Evolutionary conservation across 2,113 vertebrate genomes (phyloP).

Genomic region (Eulacestoma nigropectus): DNA sequence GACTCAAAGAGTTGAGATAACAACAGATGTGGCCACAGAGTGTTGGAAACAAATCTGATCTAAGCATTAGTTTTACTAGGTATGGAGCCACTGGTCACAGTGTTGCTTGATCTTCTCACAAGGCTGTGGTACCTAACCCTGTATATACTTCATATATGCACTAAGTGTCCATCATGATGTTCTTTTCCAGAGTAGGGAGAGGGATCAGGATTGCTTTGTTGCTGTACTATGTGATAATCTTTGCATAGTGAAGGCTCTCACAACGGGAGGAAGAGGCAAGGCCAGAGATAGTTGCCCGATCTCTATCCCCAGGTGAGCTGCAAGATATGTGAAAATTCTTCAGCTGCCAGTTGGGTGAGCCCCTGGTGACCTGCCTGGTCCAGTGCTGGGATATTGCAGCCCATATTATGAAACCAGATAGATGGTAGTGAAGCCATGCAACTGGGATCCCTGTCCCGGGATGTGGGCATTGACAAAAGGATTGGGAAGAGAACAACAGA

Average conservation of each 20-base stretch:
- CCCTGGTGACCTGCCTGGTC: not conserved
- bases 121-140: not conserved
- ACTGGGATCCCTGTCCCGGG: not conserved
- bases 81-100: not conserved
- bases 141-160: not conserved
- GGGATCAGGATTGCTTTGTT: not conserved
- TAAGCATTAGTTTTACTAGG: not conserved
- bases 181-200: not conserved
- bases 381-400: rapidly evolving
- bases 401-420: not conserved
- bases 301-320: not conserved
- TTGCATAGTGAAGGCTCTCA: not conserved
- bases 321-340: not conserved
- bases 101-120: not conserved
- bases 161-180: not conserved
- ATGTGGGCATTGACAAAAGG: not conserved
- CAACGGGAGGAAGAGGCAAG: not conserved
- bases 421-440: not conserved
- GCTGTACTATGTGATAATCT: not conserved
- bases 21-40: not conserved
- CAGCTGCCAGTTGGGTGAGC: not conserved
- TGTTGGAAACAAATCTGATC: not conserved
- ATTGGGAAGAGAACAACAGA: not conserved
- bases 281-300: not conserved
- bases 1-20: not conserved